Evolutionary conservation across 2,797 vertebrate species (phyloP).

Genomic region (Cossypha heuglini): DNA sequence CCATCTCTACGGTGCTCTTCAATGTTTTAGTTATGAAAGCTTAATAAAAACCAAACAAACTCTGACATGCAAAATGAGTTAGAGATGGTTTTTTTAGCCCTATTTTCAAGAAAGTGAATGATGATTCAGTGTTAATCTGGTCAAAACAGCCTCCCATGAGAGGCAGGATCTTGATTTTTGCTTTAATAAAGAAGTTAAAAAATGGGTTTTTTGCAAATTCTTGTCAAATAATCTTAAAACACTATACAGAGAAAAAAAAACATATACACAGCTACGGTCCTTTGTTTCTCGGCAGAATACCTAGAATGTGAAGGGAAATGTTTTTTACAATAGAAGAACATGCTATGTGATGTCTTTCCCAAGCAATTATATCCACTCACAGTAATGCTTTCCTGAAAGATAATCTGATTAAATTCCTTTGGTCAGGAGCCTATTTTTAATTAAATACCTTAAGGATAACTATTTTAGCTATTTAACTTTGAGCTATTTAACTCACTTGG

Average conservation of each 20-base stretch:
- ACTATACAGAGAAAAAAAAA: not conserved
- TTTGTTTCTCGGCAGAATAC: not conserved
- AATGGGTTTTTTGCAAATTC: rapidly evolving
- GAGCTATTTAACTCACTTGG: not conserved
- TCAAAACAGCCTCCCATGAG: not conserved
- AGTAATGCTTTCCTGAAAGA: constrained; percentile 12
- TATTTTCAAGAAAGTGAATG: not conserved
- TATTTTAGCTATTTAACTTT: not conserved
- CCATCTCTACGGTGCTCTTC: not conserved
- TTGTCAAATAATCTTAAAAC: not conserved
- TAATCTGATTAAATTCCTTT: constrained; percentile 23
- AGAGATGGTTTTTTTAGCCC: not conserved
- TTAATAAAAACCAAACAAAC: not conserved
- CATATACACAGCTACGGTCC: not conserved
- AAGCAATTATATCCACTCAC: constrained; percentile 1
- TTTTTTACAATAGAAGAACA: not conserved
- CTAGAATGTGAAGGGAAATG: not conserved
- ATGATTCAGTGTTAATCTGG: not conserved
- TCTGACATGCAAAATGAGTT: not conserved
- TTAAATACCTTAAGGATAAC: constrained; percentile 4
- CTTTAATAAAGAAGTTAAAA: not conserved
- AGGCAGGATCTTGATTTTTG: not conserved
- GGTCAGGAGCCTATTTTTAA: constrained; percentile 19
- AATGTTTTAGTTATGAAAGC: not conserved
- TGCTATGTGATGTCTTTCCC: not conserved